Base-by-base conservation (phyloP, 2,797 vertebrate species). In the Brachyrhaphis roseni region DNA sequence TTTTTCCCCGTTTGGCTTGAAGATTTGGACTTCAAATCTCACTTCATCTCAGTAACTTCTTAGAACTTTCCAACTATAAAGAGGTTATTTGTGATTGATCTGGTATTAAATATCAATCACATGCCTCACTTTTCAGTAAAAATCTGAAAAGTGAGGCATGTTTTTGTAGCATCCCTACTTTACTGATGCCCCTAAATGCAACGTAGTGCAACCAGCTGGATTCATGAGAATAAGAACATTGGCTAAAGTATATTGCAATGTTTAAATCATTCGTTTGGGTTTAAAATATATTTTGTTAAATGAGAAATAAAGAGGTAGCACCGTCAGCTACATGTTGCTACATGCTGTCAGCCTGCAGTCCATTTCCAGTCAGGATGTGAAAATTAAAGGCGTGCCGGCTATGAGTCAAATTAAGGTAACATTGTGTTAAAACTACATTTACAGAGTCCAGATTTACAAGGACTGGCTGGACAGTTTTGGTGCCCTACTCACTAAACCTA, bases 1-100 rank as follows among this genome's bases (percentile, higher is more conserved):
- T 47, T n/a, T 57, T 16, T 75, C 13, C 83, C 85, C 90, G 84
- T 84, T 88, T 87, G 83, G 86, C 83, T 85, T 70, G 31, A 82
- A 47, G 72, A 74, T 81, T 59, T 84, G 78, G 78, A 81, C 72
- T 86, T 78, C 8, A 31, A 70, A 70, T 43, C 39, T 71, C 26
- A 70, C 39, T 8, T 70, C 23, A 70, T 59, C 77, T 55, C 84
- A 86, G 73, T 87, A 31, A 73, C 76, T 81, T 88, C 77, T 81
- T 64, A 31, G 74, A 87, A 82, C 1, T 62, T 18, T 34, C 31
- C 59, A 34, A 39, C 8, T 11, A 20, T 20, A 39, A 20, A 66
- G 34, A 36, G 34, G 34, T 36, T 39, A 10, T 66, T 36, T 39
- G 1, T 36, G 34, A 36, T 66, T 66, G 34, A 10, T 66, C 16